A percentile compares a stretch with the other conserved stretches of the same genome.
These are phyloP conservation scores for Agriopis aurantiaria DNA, from an alignment of 2,888 invertebrate genomes.

Conservation along the genomic window DNA sequence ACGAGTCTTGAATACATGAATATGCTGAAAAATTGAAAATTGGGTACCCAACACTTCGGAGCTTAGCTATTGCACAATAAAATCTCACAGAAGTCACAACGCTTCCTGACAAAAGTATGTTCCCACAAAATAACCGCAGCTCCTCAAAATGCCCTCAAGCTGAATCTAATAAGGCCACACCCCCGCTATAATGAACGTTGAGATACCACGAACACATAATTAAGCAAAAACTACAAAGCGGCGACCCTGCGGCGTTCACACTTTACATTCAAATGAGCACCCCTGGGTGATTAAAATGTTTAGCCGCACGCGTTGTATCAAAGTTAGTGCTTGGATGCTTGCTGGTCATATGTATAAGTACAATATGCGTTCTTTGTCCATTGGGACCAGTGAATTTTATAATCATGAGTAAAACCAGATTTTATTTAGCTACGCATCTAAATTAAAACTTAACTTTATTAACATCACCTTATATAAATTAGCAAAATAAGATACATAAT, in stretches of 20 bases:
- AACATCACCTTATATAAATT: too few species aligned
- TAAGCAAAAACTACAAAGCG: constrained; percentile 83
- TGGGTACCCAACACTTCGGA: too few species aligned
- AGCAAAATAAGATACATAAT: too few species aligned
- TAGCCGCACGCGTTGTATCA: constrained; percentile 58
- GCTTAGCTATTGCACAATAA: not conserved
- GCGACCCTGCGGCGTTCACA: constrained; percentile 65
- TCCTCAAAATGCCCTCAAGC: constrained; percentile 75
- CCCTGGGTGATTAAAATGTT: constrained; percentile 64
- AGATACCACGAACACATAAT: constrained; percentile 76
- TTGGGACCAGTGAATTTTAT: too few species aligned
- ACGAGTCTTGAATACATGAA: too few species aligned
- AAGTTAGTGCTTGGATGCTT: constrained; percentile 13
- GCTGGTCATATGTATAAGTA: not conserved
- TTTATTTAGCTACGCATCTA: too few species aligned
- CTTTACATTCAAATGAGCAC: constrained; percentile 81
- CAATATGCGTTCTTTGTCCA: too few species aligned
- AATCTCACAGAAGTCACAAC: not conserved
- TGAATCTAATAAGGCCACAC: constrained; percentile 77
- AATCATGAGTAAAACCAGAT: too few species aligned
- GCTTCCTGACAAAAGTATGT: constrained; percentile 36
- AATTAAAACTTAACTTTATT: too few species aligned
- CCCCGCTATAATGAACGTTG: constrained; percentile 70
- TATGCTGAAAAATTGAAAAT: too few species aligned
- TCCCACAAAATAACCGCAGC: constrained; percentile 51